phyloP scores from a whole-genome alignment of 1,140 invertebrate genomes.

The Bicyclus anynana region DNA sequence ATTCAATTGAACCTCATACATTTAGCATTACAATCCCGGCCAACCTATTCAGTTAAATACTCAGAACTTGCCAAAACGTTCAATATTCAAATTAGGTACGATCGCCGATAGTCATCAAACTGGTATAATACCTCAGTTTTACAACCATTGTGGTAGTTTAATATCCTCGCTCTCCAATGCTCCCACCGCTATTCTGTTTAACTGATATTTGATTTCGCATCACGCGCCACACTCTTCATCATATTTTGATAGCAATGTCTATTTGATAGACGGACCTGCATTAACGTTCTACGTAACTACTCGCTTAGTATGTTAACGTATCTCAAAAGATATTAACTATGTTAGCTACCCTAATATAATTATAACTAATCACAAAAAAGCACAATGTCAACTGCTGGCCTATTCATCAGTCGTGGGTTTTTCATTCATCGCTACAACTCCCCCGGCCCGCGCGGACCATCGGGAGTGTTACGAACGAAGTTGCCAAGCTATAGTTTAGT shows the following conservation, averaged over 20 bases:
- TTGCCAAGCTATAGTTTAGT: no score
- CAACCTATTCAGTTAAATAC: background rate
- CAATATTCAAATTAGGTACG: constrained; percentile 16
- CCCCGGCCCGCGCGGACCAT: no score
- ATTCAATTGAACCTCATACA: background rate
- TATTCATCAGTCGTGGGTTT: no score
- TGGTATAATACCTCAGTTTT: constrained; percentile 1
- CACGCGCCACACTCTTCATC: constrained; percentile 1
- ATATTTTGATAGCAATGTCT: constrained; percentile 4
- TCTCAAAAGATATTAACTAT: no score
- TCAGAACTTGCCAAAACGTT: constrained; percentile 5
- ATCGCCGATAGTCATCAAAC: background rate
- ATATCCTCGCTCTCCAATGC: constrained; percentile 1
- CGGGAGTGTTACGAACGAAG: no score
- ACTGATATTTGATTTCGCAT: constrained; percentile 7
- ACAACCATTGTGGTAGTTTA: constrained; percentile 5
- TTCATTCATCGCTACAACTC: no score
- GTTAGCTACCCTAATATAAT: no score
- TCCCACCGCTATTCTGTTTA: background rate
- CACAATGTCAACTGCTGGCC: no score
- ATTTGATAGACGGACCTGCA: background rate
- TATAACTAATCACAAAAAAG: no score
- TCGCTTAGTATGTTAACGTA: no score
- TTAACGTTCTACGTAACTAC: background rate
- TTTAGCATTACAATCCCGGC: background rate